A percentile compares a stretch with the other conserved stretches of the same genome.
These are phyloP conservation scores for Sminthurides aquaticus DNA, from an alignment of 2,888 invertebrate genomes.

Conservation along the genomic window DNA sequence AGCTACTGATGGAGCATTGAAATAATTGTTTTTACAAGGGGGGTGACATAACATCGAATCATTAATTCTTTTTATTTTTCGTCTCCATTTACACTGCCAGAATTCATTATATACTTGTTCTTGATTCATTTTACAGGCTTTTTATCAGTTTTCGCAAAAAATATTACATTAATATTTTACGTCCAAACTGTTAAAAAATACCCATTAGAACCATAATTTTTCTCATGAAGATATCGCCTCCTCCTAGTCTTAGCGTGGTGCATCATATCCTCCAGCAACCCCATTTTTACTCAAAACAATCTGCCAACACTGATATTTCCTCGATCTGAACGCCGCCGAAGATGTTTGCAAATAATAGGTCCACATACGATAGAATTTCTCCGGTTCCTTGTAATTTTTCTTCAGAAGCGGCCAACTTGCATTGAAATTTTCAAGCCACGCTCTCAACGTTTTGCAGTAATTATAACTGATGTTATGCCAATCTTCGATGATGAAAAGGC, in stretches of 20 bases:
- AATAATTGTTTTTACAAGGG: no score
- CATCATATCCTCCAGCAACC: slow-evolving; percentile 33
- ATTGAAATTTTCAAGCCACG: slow-evolving; percentile 26
- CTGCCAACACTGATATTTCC: slow-evolving; percentile 32
- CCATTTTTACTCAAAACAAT: slow-evolving; percentile 34
- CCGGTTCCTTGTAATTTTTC: slow-evolving; percentile 23
- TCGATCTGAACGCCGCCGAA: slow-evolving; percentile 26
- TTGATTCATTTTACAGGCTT: no score
- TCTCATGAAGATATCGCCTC: no score
- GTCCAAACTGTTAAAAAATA: no score
- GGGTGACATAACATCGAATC: no score
- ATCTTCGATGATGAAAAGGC: slow-evolving; percentile 35
- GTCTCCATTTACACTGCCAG: no score
- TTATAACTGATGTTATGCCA: slow-evolving; percentile 37
- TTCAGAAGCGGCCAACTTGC: slow-evolving; percentile 16
- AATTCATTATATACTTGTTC: no score
- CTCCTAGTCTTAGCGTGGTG: slow-evolving; percentile 35
- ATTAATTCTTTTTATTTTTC: no score
- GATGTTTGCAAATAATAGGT: slow-evolving; percentile 28
- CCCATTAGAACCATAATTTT: no score
- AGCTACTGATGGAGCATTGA: no score
- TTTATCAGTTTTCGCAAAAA: no score
- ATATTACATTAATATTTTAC: no score
- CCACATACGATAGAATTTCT: slow-evolving; percentile 35
- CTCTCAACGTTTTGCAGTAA: slow-evolving; percentile 30